These are phyloP conservation scores for Thermophis baileyi DNA, from an alignment of 2,113 vertebrate genomes.

Conservation along the genomic window DNA sequence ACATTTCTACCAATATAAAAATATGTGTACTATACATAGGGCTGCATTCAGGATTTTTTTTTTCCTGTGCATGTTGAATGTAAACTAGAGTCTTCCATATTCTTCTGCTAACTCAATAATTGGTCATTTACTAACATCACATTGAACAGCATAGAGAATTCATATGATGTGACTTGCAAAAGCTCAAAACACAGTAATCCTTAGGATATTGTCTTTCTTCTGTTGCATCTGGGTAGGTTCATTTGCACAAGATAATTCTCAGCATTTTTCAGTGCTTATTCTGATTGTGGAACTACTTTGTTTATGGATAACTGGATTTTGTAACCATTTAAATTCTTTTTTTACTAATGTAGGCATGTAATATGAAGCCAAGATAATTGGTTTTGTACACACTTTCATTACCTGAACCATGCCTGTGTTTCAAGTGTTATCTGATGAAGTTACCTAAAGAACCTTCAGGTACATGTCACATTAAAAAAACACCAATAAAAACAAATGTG, in stretches of 20 bases:
- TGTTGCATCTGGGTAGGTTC: background rate
- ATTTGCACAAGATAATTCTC: background rate
- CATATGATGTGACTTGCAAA: background rate
- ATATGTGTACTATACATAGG: background rate
- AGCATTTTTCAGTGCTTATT: background rate
- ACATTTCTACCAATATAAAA: background rate
- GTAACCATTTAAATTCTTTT: background rate
- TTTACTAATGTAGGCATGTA: background rate
- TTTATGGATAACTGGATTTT: background rate
- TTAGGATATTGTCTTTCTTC: background rate
- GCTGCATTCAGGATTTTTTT: background rate
- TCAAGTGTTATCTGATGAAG: background rate
- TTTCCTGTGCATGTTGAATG: background rate
- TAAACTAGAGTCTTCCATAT: background rate
- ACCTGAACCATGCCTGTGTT: background rate
- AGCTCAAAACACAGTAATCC: background rate
- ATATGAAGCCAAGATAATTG: background rate
- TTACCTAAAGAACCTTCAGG: background rate
- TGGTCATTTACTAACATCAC: background rate
- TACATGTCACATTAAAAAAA: background rate
- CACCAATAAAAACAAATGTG: background rate
- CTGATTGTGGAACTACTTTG: background rate
- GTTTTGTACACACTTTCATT: background rate
- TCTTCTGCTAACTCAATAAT: background rate
- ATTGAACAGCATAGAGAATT: background rate